Conservation (phyloP, 2,797 vertebrate genomes). For the Pseudocheirus occidentalis region DNA sequence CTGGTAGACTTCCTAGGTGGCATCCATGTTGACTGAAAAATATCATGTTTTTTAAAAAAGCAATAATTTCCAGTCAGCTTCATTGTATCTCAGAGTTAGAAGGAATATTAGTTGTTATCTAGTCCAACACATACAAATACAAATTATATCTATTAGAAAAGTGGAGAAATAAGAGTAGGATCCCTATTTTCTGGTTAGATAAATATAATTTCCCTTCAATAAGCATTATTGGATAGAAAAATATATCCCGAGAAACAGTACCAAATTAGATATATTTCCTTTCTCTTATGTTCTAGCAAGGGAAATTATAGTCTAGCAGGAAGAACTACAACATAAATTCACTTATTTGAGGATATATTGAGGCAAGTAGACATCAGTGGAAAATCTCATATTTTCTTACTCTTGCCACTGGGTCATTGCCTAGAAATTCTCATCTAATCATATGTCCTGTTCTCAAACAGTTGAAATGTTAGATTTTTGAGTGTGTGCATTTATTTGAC, state of each 20-base stretch:
- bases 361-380: not conserved
- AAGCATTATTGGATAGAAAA: not conserved
- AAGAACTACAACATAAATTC: not conserved
- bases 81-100: not conserved
- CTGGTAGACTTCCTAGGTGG: not conserved
- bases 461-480: constrained; percentile 38
- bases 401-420: constrained; percentile 8
- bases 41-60: not conserved
- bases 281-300: not conserved
- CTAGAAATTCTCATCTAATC: constrained; percentile 36
- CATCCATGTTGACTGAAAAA: not conserved
- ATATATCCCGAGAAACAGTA: not conserved
- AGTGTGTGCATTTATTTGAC: constrained; percentile 49
- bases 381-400: constrained; percentile 44
- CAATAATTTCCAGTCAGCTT: not conserved
- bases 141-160: not conserved
- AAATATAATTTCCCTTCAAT: not conserved
- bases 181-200: not conserved
- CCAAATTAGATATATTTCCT: not conserved
- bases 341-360: not conserved
- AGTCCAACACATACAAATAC: not conserved
- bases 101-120: not conserved
- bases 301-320: not conserved
- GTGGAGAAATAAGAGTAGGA: not conserved
- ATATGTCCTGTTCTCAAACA: constrained; percentile 18